phyloP scores from a whole-genome alignment of 2,113 vertebrate genomes.

The Anser brachyrhynchus region DNA sequence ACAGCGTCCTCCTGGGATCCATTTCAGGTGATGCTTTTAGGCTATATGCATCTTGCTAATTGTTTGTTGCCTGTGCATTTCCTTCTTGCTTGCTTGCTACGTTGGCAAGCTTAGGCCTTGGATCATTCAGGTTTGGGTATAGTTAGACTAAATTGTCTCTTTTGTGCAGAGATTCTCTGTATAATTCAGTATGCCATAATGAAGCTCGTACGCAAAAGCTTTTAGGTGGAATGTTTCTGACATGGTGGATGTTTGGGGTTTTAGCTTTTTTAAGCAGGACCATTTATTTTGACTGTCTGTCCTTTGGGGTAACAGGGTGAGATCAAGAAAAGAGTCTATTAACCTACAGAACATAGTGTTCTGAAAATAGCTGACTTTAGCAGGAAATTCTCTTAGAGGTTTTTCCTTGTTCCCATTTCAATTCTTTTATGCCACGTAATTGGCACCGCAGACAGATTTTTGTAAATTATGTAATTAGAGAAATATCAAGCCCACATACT shows the following conservation, averaged over 20 bases:
- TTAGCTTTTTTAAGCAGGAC: neutral
- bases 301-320: slow-evolving; percentile 35
- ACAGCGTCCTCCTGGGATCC: slow-evolving; percentile 89
- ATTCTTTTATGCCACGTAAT: slow-evolving; percentile 52
- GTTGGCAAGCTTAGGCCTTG: neutral
- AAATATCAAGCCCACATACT: slow-evolving; percentile 37
- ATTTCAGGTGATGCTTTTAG: slow-evolving; percentile 85
- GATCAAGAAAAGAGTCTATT: slow-evolving; percentile 44
- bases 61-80: neutral
- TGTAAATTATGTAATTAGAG: slow-evolving; percentile 48
- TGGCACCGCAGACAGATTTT: slow-evolving; percentile 21
- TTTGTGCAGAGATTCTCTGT: neutral
- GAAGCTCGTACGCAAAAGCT: neutral
- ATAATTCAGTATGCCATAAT: slow-evolving; percentile 26
- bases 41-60: neutral
- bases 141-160: slow-evolving; percentile 4
- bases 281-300: slow-evolving; percentile 51
- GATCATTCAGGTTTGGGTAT: neutral
- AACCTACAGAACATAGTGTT: slow-evolving; percentile 44
- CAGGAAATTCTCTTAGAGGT: slow-evolving; percentile 49
- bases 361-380: slow-evolving; percentile 53
- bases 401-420: slow-evolving; percentile 10
- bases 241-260: slow-evolving; percentile 1
- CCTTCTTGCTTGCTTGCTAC: neutral
- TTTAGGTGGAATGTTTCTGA: slow-evolving; percentile 11